Conservation (phyloP, 2,797 vertebrate genomes). For the Xiphophorus birchmanni region DNA sequence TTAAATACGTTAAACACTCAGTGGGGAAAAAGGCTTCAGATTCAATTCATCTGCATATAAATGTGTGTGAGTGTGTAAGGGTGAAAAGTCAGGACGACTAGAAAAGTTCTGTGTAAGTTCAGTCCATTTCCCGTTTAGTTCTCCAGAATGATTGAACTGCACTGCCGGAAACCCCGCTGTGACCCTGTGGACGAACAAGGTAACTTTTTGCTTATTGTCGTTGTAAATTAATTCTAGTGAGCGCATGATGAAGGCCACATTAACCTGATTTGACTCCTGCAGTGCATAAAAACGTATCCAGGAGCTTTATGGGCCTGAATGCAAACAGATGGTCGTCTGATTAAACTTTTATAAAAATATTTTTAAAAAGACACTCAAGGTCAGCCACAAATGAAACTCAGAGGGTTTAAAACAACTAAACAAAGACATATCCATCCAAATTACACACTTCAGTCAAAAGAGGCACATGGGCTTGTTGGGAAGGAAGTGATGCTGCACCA, state of each 20-base stretch:
- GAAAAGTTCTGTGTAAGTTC: background rate
- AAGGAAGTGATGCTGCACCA: conserved; percentile 16
- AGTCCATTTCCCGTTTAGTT: background rate
- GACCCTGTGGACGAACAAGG: conserved; percentile 38
- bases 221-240: conserved; percentile 31
- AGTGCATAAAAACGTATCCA: conserved; percentile 56
- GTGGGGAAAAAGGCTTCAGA: too few relatives aligned
- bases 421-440: conserved; percentile 3
- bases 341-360: conserved; percentile 49
- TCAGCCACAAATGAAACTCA: conserved; percentile 35
- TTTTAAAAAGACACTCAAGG: conserved; percentile 37
- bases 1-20: too few relatives aligned
- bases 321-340: conserved; percentile 66
- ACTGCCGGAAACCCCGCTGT: conserved; percentile 15
- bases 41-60: too few relatives aligned
- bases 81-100: background rate
- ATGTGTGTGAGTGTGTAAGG: background rate
- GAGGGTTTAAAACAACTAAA: conserved; percentile 32
- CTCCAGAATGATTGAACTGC: background rate
- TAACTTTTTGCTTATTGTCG: conserved; percentile 32
- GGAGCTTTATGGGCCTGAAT: conserved; percentile 49
- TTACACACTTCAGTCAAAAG: conserved; percentile 9
- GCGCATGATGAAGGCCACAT: conserved; percentile 27
- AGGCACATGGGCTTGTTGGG: conserved; percentile 16
- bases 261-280: conserved; percentile 54